Evolutionary conservation across 2,888 invertebrate species (phyloP), one percentile per base, ranked within the genome.

Genomic region (Brachyptera risi): DNA sequence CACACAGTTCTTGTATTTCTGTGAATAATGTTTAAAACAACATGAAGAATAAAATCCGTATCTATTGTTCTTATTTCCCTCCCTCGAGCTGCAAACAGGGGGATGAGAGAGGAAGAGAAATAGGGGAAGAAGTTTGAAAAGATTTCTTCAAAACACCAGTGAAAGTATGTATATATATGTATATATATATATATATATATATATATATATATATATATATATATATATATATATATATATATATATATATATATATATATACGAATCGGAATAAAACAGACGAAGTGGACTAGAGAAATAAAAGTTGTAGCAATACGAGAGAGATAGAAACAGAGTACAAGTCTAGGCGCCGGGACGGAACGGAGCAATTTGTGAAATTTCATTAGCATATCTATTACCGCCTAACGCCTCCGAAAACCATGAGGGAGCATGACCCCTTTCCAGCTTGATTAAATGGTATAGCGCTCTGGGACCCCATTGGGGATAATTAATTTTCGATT

Each of bases 401-500:
- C 62, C 63, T 62, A 64, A 63, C 63, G 61, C 64, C 64, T 62
- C 38, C 56, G 47, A 51, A 61, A 35, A 51, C 56, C 62, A 58
- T 56, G 59, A 64, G 65, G 63, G 59, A 49, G 57, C 49, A 57
- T 59, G 59, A 51, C 57, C 63, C 60, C 65, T 57, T 58, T 63
- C 59, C 62, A 59, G 65, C 65, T 64, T 67, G 67, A 67, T 67
- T 67, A 65, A 67, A 67, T 63, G 64, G 64, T 40, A 51, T 58
- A 50, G 56, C 58, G 42, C 57, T 47, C 62, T 62, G 67, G 64
- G 59, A 59, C 67, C 67, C 69, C 67, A 65, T 62, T 68, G 73
- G 75, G 71, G 73, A 68, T 70, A 70, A 71, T 71, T 71, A 71
- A 71, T 71, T 71, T 68, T 67, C 71, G 71, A 71, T 71, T 70